A percentile compares a stretch with the other conserved stretches of the same genome.
Evolutionary conservation across 2,113 vertebrate species (phyloP).

Genomic region (Martes martes): DNA sequence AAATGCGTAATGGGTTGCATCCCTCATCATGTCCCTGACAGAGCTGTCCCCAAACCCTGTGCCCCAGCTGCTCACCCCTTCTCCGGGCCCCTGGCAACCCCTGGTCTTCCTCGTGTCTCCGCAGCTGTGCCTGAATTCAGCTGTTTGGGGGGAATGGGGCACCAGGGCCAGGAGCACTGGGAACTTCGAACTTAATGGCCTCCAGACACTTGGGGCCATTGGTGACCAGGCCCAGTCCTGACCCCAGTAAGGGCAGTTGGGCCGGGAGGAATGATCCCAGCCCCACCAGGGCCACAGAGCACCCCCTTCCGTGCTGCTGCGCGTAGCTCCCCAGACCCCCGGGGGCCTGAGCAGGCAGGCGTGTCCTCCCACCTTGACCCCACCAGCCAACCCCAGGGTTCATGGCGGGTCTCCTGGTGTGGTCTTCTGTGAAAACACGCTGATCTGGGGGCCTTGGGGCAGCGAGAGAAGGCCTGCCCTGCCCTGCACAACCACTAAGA

Average conservation of each 20-base stretch:
- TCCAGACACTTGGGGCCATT: background rate
- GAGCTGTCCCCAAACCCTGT: background rate
- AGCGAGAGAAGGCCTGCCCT: background rate
- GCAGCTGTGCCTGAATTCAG: background rate
- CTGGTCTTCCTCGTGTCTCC: background rate
- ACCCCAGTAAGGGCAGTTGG: background rate
- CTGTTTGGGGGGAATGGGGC: no score
- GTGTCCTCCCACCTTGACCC: background rate
- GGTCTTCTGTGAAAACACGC: background rate
- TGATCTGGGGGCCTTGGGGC: background rate
- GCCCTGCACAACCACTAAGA: background rate
- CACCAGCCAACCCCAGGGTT: no score
- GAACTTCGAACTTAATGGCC: no score
- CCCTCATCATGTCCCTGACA: fast-evolving
- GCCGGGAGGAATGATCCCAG: background rate
- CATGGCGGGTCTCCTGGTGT: background rate
- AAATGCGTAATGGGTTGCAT: background rate
- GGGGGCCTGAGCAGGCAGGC: background rate
- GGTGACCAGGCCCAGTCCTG: background rate
- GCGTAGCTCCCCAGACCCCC: background rate
- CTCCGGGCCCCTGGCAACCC: no score
- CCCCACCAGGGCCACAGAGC: background rate
- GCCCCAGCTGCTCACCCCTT: background rate
- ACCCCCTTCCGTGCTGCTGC: background rate
- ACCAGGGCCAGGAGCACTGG: background rate